phyloP scores from a whole-genome alignment of 2,888 invertebrate species.

The Synanthedon myopaeformis region DNA sequence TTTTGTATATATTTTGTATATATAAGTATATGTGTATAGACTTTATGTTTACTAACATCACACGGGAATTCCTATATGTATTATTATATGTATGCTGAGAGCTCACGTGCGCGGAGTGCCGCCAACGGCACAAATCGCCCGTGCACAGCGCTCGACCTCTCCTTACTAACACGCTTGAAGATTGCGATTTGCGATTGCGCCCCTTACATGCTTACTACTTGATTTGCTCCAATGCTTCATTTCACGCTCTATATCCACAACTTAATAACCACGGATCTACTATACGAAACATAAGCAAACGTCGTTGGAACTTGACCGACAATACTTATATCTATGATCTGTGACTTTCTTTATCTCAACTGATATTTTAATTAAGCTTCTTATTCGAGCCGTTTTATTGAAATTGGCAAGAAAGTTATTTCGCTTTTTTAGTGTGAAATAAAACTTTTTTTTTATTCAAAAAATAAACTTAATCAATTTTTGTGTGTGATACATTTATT shows the following conservation, averaged over 20 bases:
- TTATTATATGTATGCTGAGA: constrained; percentile 31
- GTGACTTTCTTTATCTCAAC: neutral
- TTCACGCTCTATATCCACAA: constrained; percentile 65
- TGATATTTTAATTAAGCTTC: too few relatives aligned
- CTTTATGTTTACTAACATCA: constrained; percentile 66
- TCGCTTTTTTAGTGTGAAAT: too few relatives aligned
- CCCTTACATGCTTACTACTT: constrained; percentile 60
- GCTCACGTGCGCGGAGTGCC: constrained; percentile 14
- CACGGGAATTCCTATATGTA: constrained; percentile 42
- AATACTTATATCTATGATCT: too few relatives aligned
- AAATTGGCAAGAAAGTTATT: too few relatives aligned
- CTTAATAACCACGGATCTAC: constrained; percentile 52
- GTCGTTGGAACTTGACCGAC: too few relatives aligned
- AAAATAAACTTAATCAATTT: too few relatives aligned
- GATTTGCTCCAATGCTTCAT: constrained; percentile 54
- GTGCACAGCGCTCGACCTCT: neutral
- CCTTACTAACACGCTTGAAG: constrained; percentile 31
- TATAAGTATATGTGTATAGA: constrained; percentile 36
- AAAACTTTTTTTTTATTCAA: too few relatives aligned
- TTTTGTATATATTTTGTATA: constrained; percentile 16
- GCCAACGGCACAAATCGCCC: constrained; percentile 16
- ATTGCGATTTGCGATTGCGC: constrained; percentile 30
- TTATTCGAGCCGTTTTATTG: too few relatives aligned
- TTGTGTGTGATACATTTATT: too few relatives aligned
- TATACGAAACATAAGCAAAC: constrained; percentile 2